phyloP scores from a whole-genome alignment of 1,140 invertebrate species.

The Drosophila chauvacae region DNA sequence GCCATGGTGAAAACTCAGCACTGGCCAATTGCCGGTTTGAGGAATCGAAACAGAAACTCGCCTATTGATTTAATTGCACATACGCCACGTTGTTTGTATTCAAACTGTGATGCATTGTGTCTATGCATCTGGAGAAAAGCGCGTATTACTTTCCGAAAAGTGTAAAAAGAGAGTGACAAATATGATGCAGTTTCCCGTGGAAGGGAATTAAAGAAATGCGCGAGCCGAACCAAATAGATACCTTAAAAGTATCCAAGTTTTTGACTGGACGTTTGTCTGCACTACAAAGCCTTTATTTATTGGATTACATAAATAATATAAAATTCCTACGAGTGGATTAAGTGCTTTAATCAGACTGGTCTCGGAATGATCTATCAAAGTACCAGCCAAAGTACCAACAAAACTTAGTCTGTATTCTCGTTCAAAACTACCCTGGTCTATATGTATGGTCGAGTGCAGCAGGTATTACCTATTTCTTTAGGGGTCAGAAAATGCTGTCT shows the following conservation, averaged over 20 bases:
- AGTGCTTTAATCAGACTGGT: background rate
- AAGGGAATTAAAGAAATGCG: background rate
- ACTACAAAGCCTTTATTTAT: background rate
- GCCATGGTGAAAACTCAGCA: background rate
- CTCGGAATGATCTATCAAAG: background rate
- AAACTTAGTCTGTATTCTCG: background rate
- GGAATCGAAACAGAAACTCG: background rate
- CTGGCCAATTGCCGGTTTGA: background rate
- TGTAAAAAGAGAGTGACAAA: background rate
- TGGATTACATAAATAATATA: background rate
- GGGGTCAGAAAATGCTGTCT: background rate
- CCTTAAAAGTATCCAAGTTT: background rate
- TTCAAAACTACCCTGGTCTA: background rate
- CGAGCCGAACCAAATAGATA: background rate
- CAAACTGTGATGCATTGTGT: background rate
- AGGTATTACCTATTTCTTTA: background rate
- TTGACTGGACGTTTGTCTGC: background rate
- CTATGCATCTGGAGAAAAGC: background rate
- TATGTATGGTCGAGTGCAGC: background rate
- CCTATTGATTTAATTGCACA: constrained; percentile 2
- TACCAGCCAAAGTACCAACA: background rate
- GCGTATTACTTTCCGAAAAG: background rate
- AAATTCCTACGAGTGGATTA: background rate
- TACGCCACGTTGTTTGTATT: constrained; percentile 9
- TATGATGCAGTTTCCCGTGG: background rate